Evolutionary conservation across 2,888 invertebrate species (phyloP), one percentile per base, ranked within the genome.

Genomic region (Oxystoma pomonae): DNA sequence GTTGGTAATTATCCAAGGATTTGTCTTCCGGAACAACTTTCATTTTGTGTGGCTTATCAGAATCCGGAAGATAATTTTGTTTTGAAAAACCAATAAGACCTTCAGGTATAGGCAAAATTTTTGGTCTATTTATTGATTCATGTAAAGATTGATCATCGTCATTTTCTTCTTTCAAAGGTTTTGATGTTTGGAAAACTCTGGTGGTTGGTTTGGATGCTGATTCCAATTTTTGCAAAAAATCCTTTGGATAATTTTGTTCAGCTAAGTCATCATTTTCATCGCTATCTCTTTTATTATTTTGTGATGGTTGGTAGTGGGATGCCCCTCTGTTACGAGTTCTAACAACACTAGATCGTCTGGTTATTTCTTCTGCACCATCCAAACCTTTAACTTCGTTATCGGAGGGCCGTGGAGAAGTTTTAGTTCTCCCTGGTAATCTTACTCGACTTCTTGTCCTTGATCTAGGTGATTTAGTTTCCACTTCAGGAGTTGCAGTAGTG

Each of bases 101-200:
- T 19, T 69, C 65, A 3, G 71, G 71, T 12, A 61, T 65, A 72
- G 74, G 71, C 12, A 76, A 76, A 68, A 82, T 81, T 72, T 81
- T 83, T 1, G 84, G 84, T 68, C 81, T 81, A 68, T 83, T 83
- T 53, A 84, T 80, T 0, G 86, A 85, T 61, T 81, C 82, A 75
- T 85, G 82, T 0, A 84, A 80, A 59, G 83, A 82, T 77, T 86
- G 86, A 71, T 86, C 86, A 70, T 82, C 82, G 20, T 75, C 73
- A 60, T 78, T 80, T 22, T 74, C 71, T 64, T 73, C 73, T 18
- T 73, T 73, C 12, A 64, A 17, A 64, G 80, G 80, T 71, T 80
- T 78, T 64, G 80, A 79, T 16, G 76, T 68, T 16, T 78, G 78
- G 74, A 65, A 35, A 12, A 58, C 53, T 5, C 63, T 58, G 16